Evolutionary conservation across 2,888 invertebrate genomes (phyloP), one percentile per base, ranked within the genome.

Genomic region (Temnothorax unifasciatus): DNA sequence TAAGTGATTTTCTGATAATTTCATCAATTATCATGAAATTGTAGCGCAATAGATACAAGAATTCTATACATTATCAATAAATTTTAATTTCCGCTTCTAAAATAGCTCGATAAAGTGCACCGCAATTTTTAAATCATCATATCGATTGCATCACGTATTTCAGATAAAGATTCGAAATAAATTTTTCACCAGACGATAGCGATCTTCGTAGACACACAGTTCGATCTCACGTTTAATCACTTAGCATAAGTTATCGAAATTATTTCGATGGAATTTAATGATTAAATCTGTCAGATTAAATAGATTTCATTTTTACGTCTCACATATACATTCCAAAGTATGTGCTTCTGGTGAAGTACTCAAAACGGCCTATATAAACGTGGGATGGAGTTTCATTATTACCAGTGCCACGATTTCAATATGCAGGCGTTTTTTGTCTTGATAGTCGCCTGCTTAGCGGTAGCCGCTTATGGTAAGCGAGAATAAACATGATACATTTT

Each of bases 381-480:
- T 25, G 44, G 1, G 13, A 41, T n/a, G 4, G 2, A 66, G 13
- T 8, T 54, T 68, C 1, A 11, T 54, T 68, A 13, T 54, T 54
- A 41, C 18, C 68, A 68, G 41, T 68, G 9, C 1, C 2, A 29
- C 13, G 2, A n/a, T 77, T 15, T 68, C 54, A 77, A 8, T 2
- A 77, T 77, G 77, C 5, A 68, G n/a, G 41, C 41, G 13, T 44
- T 68, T 13, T 41, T 68, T 50, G 18, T 21, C 15, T 64, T 76
- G n/a, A 8, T 68, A 54, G 0, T 66, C n/a, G 66, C 41, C 13
- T 77, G n/a, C 29, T 68, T 68, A 29, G 54, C 68, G 13, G 41
- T 68, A 77, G 41, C 52, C 9, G 68, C n/a, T 41, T 9, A 54
- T 13, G 77, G 77, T 77, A 54, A 77, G 63, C 2, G 18, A 74